Evolutionary conservation across 2,113 vertebrate genomes (phyloP).

Genomic region (Corythornis madagascariensis): DNA sequence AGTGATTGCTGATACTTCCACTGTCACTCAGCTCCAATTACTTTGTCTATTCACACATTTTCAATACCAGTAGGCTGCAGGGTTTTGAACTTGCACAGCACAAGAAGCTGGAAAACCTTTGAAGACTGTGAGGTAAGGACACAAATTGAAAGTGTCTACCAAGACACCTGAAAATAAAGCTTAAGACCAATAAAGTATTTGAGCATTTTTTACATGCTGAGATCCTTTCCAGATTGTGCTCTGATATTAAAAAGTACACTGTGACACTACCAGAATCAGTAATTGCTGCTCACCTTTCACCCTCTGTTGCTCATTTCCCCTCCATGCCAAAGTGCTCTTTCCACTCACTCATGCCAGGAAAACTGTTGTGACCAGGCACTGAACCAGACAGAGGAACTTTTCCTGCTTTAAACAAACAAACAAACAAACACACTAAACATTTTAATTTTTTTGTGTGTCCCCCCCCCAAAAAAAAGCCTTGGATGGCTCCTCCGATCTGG

Average conservation of each 20-base stretch:
- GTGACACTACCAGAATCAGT: not conserved
- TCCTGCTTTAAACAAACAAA: slow-evolving; percentile 59
- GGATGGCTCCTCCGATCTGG: not conserved
- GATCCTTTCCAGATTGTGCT: not conserved
- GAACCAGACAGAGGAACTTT: slow-evolving; percentile 2
- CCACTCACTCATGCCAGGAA: slow-evolving; percentile 26
- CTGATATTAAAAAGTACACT: not conserved
- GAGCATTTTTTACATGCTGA: not conserved
- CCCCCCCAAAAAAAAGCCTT: not conserved
- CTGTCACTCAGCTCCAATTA: not conserved
- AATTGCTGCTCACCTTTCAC: slow-evolving; percentile 53
- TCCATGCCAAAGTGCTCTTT: slow-evolving; percentile 30
- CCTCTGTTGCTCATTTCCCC: not conserved
- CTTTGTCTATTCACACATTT: not conserved
- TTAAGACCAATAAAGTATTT: not conserved
- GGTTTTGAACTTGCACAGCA: not conserved
- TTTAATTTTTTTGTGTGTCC: not conserved
- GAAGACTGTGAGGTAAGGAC: not conserved
- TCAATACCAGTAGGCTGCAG: not conserved
- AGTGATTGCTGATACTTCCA: not conserved
- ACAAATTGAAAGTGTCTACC: not conserved
- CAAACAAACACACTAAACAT: not conserved
- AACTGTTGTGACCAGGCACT: not conserved
- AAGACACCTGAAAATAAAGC: not conserved
- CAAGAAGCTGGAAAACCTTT: not conserved